These are phyloP conservation scores for Tyto alba DNA, from an alignment of 2,113 vertebrate genomes.

Conservation along the genomic window DNA sequence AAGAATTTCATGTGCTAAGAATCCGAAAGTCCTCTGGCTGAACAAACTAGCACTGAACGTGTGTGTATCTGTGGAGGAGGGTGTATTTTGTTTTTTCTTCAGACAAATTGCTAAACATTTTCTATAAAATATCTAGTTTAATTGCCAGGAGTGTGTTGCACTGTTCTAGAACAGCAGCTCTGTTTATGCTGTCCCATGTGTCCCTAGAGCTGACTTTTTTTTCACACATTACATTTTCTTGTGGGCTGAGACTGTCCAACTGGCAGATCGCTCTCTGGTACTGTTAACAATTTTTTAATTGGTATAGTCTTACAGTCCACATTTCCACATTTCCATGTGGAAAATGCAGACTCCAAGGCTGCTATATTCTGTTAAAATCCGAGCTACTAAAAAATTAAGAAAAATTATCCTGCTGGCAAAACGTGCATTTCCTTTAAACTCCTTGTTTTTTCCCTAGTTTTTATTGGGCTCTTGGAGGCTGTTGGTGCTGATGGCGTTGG, in stretches of 20 bases:
- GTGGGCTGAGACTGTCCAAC: neutral
- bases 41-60: fast-evolving
- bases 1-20: fast-evolving
- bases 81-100: neutral
- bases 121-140: neutral
- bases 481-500: neutral
- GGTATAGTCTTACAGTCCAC: too few relatives aligned
- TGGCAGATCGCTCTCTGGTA: neutral
- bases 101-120: neutral
- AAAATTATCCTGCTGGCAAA: neutral
- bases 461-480: neutral
- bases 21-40: neutral
- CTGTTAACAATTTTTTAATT: neutral
- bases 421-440: neutral
- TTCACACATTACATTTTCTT: neutral
- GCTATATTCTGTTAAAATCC: neutral
- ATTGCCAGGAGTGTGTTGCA: neutral
- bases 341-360: neutral
- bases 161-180: neutral
- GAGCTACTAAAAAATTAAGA: neutral
- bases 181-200: neutral
- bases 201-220: neutral
- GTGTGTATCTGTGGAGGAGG: neutral
- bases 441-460: neutral
- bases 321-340: too few relatives aligned